Base-by-base conservation (phyloP, 2,797 vertebrate species). In the Holocentrus rufus region DNA sequence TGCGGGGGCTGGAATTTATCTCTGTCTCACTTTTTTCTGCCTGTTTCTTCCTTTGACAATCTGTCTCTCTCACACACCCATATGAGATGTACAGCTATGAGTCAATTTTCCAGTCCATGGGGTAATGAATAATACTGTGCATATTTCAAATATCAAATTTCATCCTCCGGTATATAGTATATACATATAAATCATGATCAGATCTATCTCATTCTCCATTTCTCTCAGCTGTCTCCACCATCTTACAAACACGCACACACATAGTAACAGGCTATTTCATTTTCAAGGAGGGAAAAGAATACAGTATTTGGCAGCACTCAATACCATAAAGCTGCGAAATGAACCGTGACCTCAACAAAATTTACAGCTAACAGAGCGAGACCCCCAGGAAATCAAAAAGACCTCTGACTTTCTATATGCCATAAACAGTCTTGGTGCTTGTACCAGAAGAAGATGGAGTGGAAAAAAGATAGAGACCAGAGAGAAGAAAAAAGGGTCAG, bases 311-410 rank as follows among this genome's bases (percentile, higher is more conserved):
- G 80, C 54, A 64, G 75, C 80, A 77, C 58, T 85, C 79, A 82
- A 71, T 55, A 63, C 82, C 76, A 76, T 76, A 79, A 47, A 88
- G 69, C 73, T 69, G 75, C 87, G 87, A 88, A 88, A 90, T 88
- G 79, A 89, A 85, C 87, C 77, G 39, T 76, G 77, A 70, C 68
- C 13, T 53, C 80, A 78, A 81, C 69, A 79, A 88, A 90, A 86
- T 77, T 83, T 82, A 86, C 84, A 88, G 77, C 78, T 85, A 88
- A 87, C 85, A 87, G 75, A 89, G 83, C 44, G 15, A 13, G 27
- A 87, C 76, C 76, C 64, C 56, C 53, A 72, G 73, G 81, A 89
- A 91, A 91, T 83, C 78, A 86, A 81, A 80, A 79, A 30, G 54
- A 80, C 60, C 81, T 69, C 62, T 78, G 68, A 83, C 64, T 89